Evolutionary conservation across 2,113 vertebrate genomes (phyloP), one percentile per base, ranked within the genome.

Genomic region (Coptodon bakossiorum): DNA sequence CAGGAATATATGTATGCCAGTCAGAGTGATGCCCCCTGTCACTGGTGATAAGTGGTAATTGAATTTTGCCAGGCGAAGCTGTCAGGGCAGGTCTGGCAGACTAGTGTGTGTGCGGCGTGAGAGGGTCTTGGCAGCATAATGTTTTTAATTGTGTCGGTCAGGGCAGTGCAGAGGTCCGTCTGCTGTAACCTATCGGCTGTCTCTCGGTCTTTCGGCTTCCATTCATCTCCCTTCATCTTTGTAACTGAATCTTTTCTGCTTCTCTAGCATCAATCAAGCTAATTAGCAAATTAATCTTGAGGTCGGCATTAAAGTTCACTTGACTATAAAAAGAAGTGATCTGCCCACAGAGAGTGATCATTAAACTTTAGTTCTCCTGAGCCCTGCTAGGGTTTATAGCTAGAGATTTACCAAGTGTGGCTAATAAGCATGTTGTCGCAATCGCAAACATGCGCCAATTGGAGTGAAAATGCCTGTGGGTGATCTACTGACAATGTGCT

Each of bases 11-110:
- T 89, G 78, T 86, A 71, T 89, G 87, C 82, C 71, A 91, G 88
- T 88, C 91, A 84, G 84, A 83, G 86, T 12, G 45, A 59, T 87
- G 88, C 90, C 87, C 71, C 73, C 81, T 84, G 90, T 93, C 90
- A 83, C 86, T 84, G 83, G 73, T 93, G 90, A 93, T 91, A 90
- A 93, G 89, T 92, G 86, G 80, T 93, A 94, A 95, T 94, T 93
- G 90, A 93, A 94, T 91, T 92, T 82, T 84, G 87, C 85, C 83
- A 80, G 82, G 81, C 57, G 16, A 71, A 80, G 83, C 86, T 89
- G 82, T 89, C 81, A 24, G 87, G 71, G 83, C 85, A 86, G 81
- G 85, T 56, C 87, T 79, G 89, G 61, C 81, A 73, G 52, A 73
- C 34, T 27, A 56, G 29, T 54, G 76, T 50, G 89, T 78, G 86